These are phyloP conservation scores for Drosophila sordidula DNA, from an alignment of 2,888 invertebrate genomes.

Conservation along the genomic window DNA sequence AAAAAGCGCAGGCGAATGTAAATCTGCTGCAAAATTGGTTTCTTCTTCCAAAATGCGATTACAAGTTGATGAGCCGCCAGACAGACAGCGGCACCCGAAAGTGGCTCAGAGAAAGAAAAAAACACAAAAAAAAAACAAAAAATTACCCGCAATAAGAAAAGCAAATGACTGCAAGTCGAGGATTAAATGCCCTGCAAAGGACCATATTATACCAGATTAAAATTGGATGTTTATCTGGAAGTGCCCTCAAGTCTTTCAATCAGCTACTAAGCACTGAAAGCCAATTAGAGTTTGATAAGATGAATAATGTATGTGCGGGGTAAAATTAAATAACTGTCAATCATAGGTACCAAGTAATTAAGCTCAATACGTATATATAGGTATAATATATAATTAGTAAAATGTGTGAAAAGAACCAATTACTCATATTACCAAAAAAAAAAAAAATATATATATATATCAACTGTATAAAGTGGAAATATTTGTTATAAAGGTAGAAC, in stretches of 20 bases:
- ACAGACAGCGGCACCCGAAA: constrained; percentile 35
- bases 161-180: constrained; percentile 4
- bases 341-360: too few relatives aligned
- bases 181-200: constrained; percentile 6
- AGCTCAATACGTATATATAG: background rate
- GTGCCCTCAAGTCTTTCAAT: too few relatives aligned
- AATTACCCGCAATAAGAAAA: constrained; percentile 8
- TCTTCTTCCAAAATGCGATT: constrained; percentile 67
- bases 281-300: constrained; percentile 4
- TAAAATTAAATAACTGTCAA: too few relatives aligned
- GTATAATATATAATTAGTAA: background rate
- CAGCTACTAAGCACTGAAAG: constrained; percentile 1
- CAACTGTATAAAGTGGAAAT: too few relatives aligned
- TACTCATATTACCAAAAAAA: too few relatives aligned
- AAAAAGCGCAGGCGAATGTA: constrained; percentile 63
- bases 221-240: constrained; percentile 4
- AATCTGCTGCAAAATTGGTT: constrained; percentile 75
- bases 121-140: background rate
- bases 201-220: background rate
- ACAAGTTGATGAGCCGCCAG: constrained; percentile 72
- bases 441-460: too few relatives aligned
- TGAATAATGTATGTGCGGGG: background rate
- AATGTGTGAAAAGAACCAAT: too few relatives aligned
- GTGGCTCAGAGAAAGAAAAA: constrained; percentile 30
- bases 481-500: too few relatives aligned